These are phyloP conservation scores for Cariama cristata DNA, from an alignment of 2,113 vertebrate genomes.

Conservation along the genomic window DNA sequence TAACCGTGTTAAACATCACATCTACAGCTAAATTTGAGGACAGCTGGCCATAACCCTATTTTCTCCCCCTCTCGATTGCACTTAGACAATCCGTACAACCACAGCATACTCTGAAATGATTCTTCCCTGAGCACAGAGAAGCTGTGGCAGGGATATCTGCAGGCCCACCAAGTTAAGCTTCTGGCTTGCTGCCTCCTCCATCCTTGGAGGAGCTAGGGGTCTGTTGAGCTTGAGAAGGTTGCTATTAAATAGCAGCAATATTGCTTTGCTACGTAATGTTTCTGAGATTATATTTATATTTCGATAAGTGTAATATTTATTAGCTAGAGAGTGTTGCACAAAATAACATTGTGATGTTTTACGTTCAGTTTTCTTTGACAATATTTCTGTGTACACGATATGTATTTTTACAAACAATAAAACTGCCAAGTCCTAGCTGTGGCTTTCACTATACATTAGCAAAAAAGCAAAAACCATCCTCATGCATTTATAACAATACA, in stretches of 20 bases:
- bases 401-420: background rate
- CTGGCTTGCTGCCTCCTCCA: background rate
- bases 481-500: background rate
- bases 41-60: background rate
- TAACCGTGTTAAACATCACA: background rate
- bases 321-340: constrained; percentile 3
- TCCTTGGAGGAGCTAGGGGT: background rate
- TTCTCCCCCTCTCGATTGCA: background rate
- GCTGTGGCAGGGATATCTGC: background rate
- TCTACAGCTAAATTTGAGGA: background rate
- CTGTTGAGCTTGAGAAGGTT: background rate
- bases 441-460: background rate
- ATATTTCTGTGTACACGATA: background rate
- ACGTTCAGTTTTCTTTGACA: background rate
- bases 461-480: background rate
- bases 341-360: background rate
- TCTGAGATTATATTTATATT: constrained; percentile 49
- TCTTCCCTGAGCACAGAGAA: background rate
- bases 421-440: background rate
- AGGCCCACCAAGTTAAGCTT: background rate
- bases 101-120: background rate
- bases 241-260: background rate
- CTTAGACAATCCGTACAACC: background rate
- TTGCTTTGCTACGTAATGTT: background rate
- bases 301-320: constrained; percentile 53